These are phyloP conservation scores for Zhuqinia jingwanae DNA, from an alignment of 2,888 invertebrate genomes.

Conservation along the genomic window DNA sequence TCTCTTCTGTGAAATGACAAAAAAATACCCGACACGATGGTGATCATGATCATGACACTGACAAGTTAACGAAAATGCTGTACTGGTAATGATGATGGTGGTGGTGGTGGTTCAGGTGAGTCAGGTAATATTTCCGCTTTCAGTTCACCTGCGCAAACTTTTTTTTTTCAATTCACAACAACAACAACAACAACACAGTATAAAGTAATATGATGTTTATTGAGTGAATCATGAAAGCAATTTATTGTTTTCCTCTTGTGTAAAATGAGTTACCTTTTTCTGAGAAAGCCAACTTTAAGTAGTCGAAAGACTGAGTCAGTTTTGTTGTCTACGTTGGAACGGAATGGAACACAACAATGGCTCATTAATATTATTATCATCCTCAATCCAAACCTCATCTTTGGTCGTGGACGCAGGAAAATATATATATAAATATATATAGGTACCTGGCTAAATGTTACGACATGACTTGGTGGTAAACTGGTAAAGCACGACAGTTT, in stretches of 20 bases:
- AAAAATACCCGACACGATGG: conserved; percentile 8
- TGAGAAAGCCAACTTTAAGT: too few relatives aligned
- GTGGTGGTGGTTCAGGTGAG: not conserved
- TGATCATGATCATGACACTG: conserved; percentile 48
- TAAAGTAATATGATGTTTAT: conserved; percentile 24
- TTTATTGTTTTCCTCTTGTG: too few relatives aligned
- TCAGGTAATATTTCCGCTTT: not conserved
- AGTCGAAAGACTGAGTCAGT: too few relatives aligned
- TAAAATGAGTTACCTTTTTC: conserved; percentile 5
- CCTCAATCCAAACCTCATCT: not conserved
- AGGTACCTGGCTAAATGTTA: conserved; percentile 6
- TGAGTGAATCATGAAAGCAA: conserved; percentile 13
- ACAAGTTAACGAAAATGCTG: conserved; percentile 6
- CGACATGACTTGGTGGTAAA: not conserved
- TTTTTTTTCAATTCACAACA: conserved; percentile 2
- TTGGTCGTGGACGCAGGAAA: not conserved
- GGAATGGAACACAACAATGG: conserved; percentile 46
- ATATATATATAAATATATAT: too few relatives aligned
- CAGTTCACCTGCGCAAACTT: not conserved
- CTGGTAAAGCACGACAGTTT: conserved; percentile 32
- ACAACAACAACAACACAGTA: conserved; percentile 24
- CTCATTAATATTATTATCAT: conserved; percentile 54
- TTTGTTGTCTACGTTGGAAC: not conserved
- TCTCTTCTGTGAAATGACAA: conserved; percentile 4
- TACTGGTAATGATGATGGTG: not conserved